Evolutionary conservation across 2,888 invertebrate genomes (phyloP).

Genomic region (Desoria tigrina): DNA sequence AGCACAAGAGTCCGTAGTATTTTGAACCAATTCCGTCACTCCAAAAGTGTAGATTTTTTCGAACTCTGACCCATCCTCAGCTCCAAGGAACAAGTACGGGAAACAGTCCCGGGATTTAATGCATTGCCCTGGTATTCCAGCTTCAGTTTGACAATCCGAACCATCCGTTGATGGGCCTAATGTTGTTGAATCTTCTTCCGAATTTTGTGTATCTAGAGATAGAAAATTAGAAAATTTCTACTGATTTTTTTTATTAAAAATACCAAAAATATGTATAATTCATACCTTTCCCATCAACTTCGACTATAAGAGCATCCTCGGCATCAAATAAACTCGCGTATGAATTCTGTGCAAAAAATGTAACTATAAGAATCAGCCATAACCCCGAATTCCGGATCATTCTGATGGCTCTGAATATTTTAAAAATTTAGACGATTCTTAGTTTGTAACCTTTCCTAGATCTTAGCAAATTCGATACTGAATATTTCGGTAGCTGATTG

Average conservation of each 20-base stretch:
- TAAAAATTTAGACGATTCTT: too few relatives aligned
- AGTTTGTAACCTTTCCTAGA: too few relatives aligned
- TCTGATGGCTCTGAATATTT: too few relatives aligned
- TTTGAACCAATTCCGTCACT: conserved; percentile 31
- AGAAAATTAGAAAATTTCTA: too few relatives aligned
- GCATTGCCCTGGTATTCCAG: conserved; percentile 28
- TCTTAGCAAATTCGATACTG: too few relatives aligned
- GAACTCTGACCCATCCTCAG: conserved; percentile 14
- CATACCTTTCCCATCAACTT: conserved; percentile 6
- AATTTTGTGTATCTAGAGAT: too few relatives aligned
- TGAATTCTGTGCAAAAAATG: neutral
- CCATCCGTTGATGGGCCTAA: too few relatives aligned
- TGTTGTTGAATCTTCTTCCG: too few relatives aligned
- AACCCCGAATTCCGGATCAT: neutral
- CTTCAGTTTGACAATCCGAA: too few relatives aligned
- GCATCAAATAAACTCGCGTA: neutral
- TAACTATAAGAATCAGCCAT: neutral
- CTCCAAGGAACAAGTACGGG: conserved; percentile 31
- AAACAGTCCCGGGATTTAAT: conserved; percentile 34
- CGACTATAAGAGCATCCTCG: conserved; percentile 11
- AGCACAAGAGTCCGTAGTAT: conserved; percentile 29
- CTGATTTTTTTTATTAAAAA: too few relatives aligned
- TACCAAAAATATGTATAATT: too few relatives aligned
- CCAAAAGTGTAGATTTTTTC: conserved; percentile 10
- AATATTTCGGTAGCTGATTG: too few relatives aligned